phyloP scores from a whole-genome alignment of 2,797 vertebrate genomes.

The Tadarida brasiliensis region DNA sequence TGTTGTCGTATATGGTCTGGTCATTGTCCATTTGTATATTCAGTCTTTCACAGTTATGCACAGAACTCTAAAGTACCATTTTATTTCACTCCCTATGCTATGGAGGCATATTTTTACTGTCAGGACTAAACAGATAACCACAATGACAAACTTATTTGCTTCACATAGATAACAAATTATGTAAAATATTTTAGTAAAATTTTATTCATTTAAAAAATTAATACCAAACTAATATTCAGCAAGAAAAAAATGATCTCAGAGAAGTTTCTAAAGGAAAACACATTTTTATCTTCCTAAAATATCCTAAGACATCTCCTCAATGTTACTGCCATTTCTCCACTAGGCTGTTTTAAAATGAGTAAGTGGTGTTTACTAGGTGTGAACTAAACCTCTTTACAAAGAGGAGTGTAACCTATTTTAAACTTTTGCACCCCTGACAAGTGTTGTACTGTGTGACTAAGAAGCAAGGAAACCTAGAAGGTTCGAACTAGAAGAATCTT shows the following conservation, averaged over 20 bases:
- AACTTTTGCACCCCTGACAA: conserved; percentile 11
- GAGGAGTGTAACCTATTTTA: conserved; percentile 27
- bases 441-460: conserved; percentile 37
- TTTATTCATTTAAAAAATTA: background rate
- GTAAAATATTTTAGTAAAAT: conserved; percentile 47
- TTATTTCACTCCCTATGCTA: background rate
- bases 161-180: conserved; percentile 23
- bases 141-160: background rate
- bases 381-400: conserved; percentile 28
- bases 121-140: background rate
- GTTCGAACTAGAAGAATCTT: background rate
- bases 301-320: background rate
- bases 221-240: conserved; percentile 9
- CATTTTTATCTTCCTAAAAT: background rate
- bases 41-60: background rate
- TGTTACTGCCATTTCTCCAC: background rate
- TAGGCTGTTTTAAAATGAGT: conserved; percentile 40
- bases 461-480: conserved; percentile 11
- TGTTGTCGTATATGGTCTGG: background rate
- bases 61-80: background rate
- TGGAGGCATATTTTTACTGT: background rate
- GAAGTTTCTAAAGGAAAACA: background rate
- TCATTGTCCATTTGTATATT: background rate
- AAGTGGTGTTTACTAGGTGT: background rate
- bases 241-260: background rate